phyloP scores from a whole-genome alignment of 1,140 invertebrate species.

The Triops cancriformis region DNA sequence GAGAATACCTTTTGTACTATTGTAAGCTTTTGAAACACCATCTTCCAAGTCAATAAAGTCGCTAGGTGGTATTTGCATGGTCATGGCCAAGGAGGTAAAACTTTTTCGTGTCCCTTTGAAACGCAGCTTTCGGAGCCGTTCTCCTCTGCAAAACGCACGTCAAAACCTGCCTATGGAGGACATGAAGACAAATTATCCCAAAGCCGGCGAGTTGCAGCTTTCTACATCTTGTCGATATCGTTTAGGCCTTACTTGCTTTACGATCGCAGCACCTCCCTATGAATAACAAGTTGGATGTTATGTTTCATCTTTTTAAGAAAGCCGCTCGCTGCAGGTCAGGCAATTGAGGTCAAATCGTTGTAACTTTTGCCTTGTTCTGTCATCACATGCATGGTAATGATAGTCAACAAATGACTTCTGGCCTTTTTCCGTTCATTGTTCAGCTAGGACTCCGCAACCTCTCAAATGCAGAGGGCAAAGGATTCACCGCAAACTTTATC shows the following conservation, averaged over 20 bases:
- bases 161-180: not conserved
- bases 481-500: not conserved
- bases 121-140: not conserved
- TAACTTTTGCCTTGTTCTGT: slow-evolving; percentile 11
- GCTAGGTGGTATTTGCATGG: slow-evolving; percentile 4
- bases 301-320: not conserved
- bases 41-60: not conserved
- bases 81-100: not conserved
- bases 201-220: not conserved
- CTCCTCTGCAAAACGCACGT: not conserved
- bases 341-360: slow-evolving; percentile 1
- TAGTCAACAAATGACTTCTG: not conserved
- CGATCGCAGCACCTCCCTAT: not conserved
- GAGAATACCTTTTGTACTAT: not conserved
- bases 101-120: not conserved
- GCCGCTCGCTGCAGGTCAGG: not conserved
- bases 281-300: not conserved
- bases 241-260: not conserved
- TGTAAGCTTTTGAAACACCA: not conserved
- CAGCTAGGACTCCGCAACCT: not conserved
- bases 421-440: slow-evolving; percentile 1
- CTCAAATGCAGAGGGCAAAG: not conserved
- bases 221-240: slow-evolving; percentile 10
- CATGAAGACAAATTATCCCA: not conserved
- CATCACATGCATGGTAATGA: slow-evolving; percentile 1